These are phyloP conservation scores for Cettia cetti DNA, from an alignment of 2,113 vertebrate species.

Conservation along the genomic window DNA sequence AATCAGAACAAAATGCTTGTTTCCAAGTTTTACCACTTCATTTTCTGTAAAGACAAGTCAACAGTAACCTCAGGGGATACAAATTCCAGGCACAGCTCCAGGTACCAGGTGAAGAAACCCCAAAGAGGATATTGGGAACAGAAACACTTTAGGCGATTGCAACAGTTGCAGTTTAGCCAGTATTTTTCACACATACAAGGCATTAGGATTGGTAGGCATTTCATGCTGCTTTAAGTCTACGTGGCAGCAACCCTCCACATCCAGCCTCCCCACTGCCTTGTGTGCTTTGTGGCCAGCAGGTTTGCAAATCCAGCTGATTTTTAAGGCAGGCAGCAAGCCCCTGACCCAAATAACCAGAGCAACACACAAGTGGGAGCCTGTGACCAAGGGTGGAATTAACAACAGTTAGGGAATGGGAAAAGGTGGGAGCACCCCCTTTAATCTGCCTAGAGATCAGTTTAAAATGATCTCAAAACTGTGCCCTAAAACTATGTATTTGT, in stretches of 20 bases:
- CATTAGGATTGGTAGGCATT: neutral
- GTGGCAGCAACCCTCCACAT: neutral
- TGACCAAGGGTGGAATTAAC: neutral
- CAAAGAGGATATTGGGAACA: neutral
- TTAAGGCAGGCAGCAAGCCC: neutral
- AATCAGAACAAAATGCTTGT: neutral
- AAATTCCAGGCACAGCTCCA: neutral
- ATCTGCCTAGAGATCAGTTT: neutral
- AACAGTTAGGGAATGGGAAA: neutral
- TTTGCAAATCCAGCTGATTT: neutral
- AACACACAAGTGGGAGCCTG: neutral
- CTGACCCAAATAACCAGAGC: neutral
- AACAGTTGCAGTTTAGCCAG: neutral
- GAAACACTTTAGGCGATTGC: neutral
- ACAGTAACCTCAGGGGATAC: conserved; percentile 3
- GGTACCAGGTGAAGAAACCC: conserved; percentile 9
- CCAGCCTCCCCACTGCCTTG: neutral
- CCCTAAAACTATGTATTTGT: neutral
- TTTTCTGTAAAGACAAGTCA: neutral
- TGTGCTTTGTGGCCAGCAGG: neutral
- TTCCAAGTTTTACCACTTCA: neutral
- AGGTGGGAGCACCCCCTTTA: neutral
- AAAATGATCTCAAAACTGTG: neutral
- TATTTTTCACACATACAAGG: neutral
- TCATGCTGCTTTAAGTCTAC: neutral